These are phyloP conservation scores for Asbolus verrucosus DNA, from an alignment of 1,140 invertebrate genomes.

Conservation along the genomic window DNA sequence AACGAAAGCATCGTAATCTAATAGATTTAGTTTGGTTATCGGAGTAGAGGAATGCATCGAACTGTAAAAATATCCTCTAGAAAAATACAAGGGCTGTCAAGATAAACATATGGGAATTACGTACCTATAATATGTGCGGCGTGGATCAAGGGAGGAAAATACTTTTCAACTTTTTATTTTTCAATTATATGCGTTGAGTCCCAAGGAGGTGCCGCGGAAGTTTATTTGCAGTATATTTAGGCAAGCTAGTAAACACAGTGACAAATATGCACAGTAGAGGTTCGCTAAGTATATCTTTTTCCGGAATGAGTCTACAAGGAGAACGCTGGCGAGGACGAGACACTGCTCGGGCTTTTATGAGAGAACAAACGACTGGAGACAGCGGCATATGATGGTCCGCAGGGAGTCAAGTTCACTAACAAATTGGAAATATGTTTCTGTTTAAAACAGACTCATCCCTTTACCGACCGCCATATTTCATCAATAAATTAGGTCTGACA, in stretches of 20 bases:
- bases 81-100: conserved; percentile 41
- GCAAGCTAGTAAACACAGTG: conserved; percentile 39
- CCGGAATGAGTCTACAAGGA: conserved; percentile 34
- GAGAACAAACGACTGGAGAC: conserved; percentile 42
- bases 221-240: conserved; percentile 41
- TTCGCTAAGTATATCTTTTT: conserved; percentile 29
- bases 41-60: conserved; percentile 27
- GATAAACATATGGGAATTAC: conserved; percentile 36
- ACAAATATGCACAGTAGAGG: conserved; percentile 36
- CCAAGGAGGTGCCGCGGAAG: conserved; percentile 18
- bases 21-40: conserved; percentile 51
- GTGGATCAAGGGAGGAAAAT: conserved; percentile 6
- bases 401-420: conserved; percentile 41
- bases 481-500: conserved; percentile 11
- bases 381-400: conserved; percentile 21
- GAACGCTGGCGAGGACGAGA: conserved; percentile 38
- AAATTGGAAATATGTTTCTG: conserved; percentile 45
- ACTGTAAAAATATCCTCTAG: conserved; percentile 43
- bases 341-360: conserved; percentile 39
- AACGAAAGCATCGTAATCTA: conserved; percentile 53
- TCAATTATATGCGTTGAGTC: conserved; percentile 37
- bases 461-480: conserved; percentile 1
- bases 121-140: neutral
- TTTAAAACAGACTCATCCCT: conserved; percentile 28
- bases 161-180: conserved; percentile 43